Evolutionary conservation across 1,140 invertebrate genomes (phyloP).

Genomic region (Portunus trituberculatus): DNA sequence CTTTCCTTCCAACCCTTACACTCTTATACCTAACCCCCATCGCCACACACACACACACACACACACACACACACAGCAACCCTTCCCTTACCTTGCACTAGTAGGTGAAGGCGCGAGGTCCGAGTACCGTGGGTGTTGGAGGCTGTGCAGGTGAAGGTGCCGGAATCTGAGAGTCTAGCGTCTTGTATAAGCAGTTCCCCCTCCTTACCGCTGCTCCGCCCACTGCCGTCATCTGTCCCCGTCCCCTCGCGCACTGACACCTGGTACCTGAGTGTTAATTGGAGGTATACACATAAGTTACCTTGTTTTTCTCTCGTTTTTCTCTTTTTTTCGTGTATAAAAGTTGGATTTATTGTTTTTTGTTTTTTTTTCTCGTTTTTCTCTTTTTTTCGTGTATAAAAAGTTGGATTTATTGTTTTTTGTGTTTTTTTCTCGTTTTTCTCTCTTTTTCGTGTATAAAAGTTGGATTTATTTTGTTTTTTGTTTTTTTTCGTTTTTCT

Average conservation of each 20-base stretch:
- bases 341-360: neutral
- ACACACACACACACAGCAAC: too few species aligned
- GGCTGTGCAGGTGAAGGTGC: slow-evolving; percentile 95
- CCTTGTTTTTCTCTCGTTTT: neutral
- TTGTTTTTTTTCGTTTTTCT: too few species aligned
- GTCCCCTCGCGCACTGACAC: slow-evolving; percentile 47
- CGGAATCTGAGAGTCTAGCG: slow-evolving; percentile 85
- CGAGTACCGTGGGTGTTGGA: slow-evolving; percentile 97
- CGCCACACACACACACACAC: too few species aligned
- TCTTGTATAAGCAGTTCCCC: slow-evolving; percentile 44
- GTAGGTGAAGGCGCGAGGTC: slow-evolving; percentile 96
- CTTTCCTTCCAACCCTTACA: neutral
- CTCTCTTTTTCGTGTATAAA: too few species aligned
- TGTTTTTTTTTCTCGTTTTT: neutral
- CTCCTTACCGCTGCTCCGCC: slow-evolving; percentile 38
- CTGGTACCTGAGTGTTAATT: slow-evolving; percentile 48
- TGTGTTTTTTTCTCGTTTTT: too few species aligned
- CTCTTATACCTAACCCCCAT: too few species aligned
- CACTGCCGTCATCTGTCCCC: neutral
- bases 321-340: neutral
- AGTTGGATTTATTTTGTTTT: too few species aligned
- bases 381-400: too few species aligned
- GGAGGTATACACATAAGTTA: neutral
- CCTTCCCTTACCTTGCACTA: slow-evolving; percentile 89
- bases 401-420: too few species aligned